Percentiles rank a stretch among this genome's conserved stretches.
Evolutionary conservation across 2,888 invertebrate genomes (phyloP).

Genomic region (Parapristionchus giblindavisi): DNA sequence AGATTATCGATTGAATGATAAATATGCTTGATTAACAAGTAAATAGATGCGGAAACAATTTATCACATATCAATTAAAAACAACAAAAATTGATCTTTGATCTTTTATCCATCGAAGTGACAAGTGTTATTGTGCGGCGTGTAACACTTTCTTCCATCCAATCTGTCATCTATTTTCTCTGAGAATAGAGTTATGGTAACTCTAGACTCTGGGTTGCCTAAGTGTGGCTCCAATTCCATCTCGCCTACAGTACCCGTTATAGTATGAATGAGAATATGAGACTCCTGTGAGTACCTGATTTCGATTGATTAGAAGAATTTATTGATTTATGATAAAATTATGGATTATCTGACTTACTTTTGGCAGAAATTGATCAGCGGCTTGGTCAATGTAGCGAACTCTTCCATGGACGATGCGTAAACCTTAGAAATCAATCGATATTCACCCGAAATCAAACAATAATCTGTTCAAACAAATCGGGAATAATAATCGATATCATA

Average conservation of each 20-base stretch:
- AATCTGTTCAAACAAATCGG: neutral
- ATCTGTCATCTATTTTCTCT: neutral
- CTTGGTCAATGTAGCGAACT: neutral
- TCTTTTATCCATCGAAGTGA: neutral
- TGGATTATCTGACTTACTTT: neutral
- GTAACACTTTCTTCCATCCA: neutral
- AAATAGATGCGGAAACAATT: too few relatives aligned
- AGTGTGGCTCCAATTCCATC: neutral
- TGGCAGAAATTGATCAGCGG: neutral
- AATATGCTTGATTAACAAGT: too few relatives aligned
- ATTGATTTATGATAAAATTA: neutral
- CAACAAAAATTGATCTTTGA: too few relatives aligned
- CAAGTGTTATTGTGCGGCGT: neutral
- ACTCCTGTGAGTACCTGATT: neutral
- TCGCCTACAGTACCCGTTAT: conserved; percentile 8
- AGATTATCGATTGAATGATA: too few relatives aligned
- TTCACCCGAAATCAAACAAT: neutral
- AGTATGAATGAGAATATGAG: neutral
- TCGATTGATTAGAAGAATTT: neutral
- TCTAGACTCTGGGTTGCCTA: neutral
- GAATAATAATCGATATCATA: neutral
- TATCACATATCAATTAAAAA: too few relatives aligned
- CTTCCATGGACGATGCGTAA: neutral
- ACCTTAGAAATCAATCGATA: neutral
- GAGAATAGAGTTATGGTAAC: neutral